Percentiles rank a stretch among this genome's conserved stretches.
phyloP scores from a whole-genome alignment of 2,797 vertebrate species.

The Amazonetta brasiliensis region DNA sequence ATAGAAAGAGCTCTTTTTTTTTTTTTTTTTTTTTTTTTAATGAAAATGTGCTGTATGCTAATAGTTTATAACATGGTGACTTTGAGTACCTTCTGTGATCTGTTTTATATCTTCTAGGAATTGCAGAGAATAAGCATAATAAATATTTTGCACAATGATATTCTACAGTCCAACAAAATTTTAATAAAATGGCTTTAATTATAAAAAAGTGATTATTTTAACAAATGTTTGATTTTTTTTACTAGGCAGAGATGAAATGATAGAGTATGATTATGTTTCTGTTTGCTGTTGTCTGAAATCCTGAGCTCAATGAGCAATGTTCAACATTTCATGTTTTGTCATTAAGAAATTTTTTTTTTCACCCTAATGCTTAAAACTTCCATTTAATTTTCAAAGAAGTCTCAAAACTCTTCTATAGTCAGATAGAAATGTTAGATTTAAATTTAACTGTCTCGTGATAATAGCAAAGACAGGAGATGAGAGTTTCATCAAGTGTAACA shows the following conservation, averaged over 20 bases:
- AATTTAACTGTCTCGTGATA: background rate
- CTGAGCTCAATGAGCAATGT: background rate
- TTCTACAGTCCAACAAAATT: background rate
- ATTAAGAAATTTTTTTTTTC: background rate
- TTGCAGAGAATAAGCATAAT: background rate
- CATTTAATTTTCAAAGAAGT: background rate
- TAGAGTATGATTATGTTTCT: background rate
- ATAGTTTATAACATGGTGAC: background rate
- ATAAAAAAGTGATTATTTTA: background rate
- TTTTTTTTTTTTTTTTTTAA: too few species aligned
- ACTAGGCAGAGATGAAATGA: background rate
- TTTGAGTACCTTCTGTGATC: background rate
- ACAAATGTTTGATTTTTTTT: background rate
- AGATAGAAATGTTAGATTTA: background rate
- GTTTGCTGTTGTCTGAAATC: background rate
- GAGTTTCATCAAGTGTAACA: background rate
- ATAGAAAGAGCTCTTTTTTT: background rate
- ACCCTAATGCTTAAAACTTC: background rate
- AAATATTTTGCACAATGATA: background rate
- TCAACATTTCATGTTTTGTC: background rate
- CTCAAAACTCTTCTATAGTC: background rate
- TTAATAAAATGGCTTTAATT: background rate
- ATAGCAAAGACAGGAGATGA: background rate
- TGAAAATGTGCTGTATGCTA: slow-evolving; percentile 8
- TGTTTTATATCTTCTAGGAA: slow-evolving; percentile 33